phyloP scores from a whole-genome alignment of 2,113 vertebrate genomes.

The Sakesphorus luctuosus region DNA sequence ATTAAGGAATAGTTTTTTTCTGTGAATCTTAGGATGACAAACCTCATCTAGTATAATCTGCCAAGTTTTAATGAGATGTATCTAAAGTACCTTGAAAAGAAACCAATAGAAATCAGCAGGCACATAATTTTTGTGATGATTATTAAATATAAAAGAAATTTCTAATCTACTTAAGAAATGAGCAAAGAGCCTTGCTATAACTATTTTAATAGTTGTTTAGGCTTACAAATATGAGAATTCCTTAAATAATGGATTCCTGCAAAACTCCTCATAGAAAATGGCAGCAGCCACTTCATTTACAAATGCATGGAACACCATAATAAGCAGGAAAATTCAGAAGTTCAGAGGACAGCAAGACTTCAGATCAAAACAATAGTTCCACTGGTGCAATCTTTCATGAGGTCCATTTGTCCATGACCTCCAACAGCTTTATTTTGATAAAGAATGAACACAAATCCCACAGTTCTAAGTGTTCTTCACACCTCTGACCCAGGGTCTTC shows the following conservation, averaged over 20 bases:
- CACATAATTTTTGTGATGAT: neutral
- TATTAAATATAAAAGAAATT: neutral
- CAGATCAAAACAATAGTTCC: neutral
- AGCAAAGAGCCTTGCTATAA: neutral
- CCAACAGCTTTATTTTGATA: neutral
- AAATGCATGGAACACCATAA: neutral
- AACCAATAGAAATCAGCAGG: neutral
- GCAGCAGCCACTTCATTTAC: neutral
- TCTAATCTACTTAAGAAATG: neutral
- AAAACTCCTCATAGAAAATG: neutral
- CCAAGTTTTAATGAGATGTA: neutral
- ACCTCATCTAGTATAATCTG: neutral
- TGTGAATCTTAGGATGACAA: neutral
- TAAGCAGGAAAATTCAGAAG: neutral
- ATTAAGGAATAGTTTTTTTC: neutral
- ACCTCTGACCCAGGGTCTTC: neutral
- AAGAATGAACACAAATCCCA: neutral
- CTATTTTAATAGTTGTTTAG: neutral
- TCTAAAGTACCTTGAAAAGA: neutral
- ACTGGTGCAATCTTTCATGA: neutral
- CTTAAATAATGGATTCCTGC: neutral
- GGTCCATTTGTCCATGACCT: neutral
- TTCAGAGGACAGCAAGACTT: neutral
- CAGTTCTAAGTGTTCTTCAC: neutral
- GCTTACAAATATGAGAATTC: neutral